Evolutionary conservation across 1,140 invertebrate species (phyloP).

Genomic region (Bradynema listronoti): DNA sequence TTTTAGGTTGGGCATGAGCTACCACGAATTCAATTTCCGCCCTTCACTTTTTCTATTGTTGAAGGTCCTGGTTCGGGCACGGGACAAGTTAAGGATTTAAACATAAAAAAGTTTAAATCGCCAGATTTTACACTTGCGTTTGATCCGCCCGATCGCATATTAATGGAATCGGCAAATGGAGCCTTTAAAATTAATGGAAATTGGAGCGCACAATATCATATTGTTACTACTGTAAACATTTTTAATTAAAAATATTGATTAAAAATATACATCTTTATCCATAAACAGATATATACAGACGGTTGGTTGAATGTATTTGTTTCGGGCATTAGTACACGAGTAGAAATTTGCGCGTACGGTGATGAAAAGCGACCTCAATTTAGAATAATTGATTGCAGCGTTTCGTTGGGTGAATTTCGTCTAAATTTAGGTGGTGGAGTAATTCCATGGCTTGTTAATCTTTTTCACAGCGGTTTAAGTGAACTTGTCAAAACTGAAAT

Average conservation of each 20-base stretch:
- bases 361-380: conserved; percentile 42
- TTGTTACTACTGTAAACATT: conserved; percentile 33
- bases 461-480: conserved; percentile 39
- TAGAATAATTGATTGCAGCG: conserved; percentile 26
- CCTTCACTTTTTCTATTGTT: conserved; percentile 42
- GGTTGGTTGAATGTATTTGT: conserved; percentile 46
- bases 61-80: conserved; percentile 44
- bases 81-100: conserved; percentile 36
- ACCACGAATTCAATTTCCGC: conserved; percentile 44
- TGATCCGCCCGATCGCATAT: conserved; percentile 37
- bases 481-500: conserved; percentile 34
- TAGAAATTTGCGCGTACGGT: conserved; percentile 29
- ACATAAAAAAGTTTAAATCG: conserved; percentile 45
- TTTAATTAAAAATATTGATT: not conserved
- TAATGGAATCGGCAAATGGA: conserved; percentile 42
- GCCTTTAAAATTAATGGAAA: conserved; percentile 42
- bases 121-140: conserved; percentile 48
- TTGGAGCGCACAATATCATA: conserved; percentile 48
- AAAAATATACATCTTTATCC: not conserved
- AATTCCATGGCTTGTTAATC: conserved; percentile 52
- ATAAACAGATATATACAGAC: conserved; percentile 32
- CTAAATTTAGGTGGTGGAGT: conserved; percentile 43
- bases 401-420: conserved; percentile 9
- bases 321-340: conserved; percentile 30
- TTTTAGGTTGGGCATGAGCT: conserved; percentile 47